These are phyloP conservation scores for Phasia obesa DNA, from an alignment of 2,888 invertebrate genomes.

Conservation along the genomic window DNA sequence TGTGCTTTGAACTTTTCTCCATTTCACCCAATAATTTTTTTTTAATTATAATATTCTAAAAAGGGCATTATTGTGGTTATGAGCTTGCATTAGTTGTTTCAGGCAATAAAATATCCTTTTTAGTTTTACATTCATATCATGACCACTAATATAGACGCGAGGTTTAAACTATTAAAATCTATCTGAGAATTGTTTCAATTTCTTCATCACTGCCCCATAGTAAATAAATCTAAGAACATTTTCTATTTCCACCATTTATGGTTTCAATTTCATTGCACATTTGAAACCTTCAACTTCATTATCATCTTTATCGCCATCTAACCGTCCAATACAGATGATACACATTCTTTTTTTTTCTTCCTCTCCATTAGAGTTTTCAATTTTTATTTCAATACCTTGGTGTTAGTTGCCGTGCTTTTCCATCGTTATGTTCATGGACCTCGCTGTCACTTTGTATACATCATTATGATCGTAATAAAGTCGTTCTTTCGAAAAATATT, in stretches of 20 bases:
- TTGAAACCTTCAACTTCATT: conserved; percentile 47
- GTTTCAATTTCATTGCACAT: conserved; percentile 56
- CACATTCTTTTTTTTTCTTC: conserved; percentile 16
- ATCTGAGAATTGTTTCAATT: not conserved
- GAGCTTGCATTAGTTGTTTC: no score
- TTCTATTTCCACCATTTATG: conserved; percentile 49
- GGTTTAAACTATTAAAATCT: no score
- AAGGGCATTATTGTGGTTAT: no score
- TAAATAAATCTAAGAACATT: conserved; percentile 9
- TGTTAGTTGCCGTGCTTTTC: conserved; percentile 13
- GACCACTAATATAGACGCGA: no score
- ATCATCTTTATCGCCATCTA: conserved; percentile 59
- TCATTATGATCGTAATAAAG: conserved; percentile 47
- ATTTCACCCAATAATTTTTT: no score
- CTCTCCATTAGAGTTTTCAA: conserved; percentile 43
- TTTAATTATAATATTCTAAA: no score
- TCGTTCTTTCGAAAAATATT: not conserved
- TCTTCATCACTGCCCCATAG: conserved; percentile 17
- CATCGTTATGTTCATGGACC: conserved; percentile 60
- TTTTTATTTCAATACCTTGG: conserved; percentile 31
- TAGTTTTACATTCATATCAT: no score
- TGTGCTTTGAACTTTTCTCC: no score
- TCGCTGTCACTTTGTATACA: conserved; percentile 38
- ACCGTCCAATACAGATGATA: conserved; percentile 14
- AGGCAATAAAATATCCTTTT: no score